These are phyloP conservation scores for Smutsia temminckii DNA, from an alignment of 2,797 vertebrate genomes.

Conservation along the genomic window DNA sequence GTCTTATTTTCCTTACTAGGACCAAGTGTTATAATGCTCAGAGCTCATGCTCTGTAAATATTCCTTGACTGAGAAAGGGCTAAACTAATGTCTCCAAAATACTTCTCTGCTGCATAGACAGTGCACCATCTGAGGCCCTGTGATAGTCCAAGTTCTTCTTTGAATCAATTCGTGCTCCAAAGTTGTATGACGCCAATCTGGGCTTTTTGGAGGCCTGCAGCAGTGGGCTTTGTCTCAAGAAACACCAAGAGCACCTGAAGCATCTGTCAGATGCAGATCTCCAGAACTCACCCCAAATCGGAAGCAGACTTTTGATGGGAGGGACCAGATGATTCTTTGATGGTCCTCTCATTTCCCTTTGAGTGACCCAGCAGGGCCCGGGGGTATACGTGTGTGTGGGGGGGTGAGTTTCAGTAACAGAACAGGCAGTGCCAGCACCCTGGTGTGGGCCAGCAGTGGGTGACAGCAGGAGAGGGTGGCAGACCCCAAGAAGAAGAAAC, in stretches of 20 bases:
- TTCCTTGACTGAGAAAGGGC: background rate
- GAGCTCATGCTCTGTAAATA: background rate
- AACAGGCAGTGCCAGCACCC: background rate
- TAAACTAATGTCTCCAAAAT: background rate
- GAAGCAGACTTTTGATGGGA: background rate
- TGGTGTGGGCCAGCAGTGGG: too few relatives aligned
- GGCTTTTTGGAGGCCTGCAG: background rate
- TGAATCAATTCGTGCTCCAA: background rate
- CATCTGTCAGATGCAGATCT: background rate
- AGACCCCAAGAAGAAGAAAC: background rate
- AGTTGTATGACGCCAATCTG: background rate
- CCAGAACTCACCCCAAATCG: background rate
- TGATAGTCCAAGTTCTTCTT: background rate
- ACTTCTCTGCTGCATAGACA: background rate
- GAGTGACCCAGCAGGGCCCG: background rate
- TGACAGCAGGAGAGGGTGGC: background rate
- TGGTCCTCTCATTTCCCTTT: background rate
- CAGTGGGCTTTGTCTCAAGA: background rate
- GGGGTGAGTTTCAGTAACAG: background rate
- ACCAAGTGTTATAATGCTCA: background rate
- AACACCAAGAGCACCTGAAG: background rate
- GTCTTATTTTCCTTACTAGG: background rate
- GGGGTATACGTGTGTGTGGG: too few relatives aligned
- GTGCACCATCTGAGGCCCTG: background rate
- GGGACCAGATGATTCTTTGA: too few relatives aligned